Evolutionary conservation across 2,888 invertebrate genomes (phyloP), one percentile per base, ranked within the genome.

Genomic region (Spodoptera picta): DNA sequence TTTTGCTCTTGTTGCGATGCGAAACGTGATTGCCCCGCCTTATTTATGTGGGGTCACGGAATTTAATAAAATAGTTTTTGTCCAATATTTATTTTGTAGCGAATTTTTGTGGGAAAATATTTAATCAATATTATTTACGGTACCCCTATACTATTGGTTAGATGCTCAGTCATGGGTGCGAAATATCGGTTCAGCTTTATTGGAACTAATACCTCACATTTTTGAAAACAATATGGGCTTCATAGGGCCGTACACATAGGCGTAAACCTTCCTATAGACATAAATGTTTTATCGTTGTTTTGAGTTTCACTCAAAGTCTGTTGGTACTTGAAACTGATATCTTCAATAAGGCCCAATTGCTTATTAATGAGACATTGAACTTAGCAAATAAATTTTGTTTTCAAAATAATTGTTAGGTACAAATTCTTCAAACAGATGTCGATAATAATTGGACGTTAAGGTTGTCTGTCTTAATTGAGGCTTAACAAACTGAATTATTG

Each of bases 1-100:
- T 89, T 85, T 90, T 91, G 85, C 85, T 90, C 87, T 87, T 88
- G 80, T 89, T 87, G 79, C 80, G 94, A 94, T 93, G 80, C 75
- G 81, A 60, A 70, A 63, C 60, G 77, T 84, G 94, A 94, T 94
- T 92, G 85, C 80, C 80, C 84, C 83, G 82, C 82, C 87, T 89
- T 90, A 88, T 91, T 92, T 92, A 90, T 90, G 88, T 89, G 87
- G 83, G 91, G 90, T 91, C 90, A 90, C 85, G 87, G 87, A 89
- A 84, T 88, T 87, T 87, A 79, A 79, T 83, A 84, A 79, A 79
- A 74, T 79, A 69, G 69, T 75, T 75, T 65, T 72, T 57, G 61
- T 76, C 47, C 58, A 61, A 49, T 56, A 36, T 65, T 59, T 31
- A 65, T 56, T 65, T 67, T 14, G 52, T 48, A 9, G 54, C 51